phyloP scores from a whole-genome alignment of 2,113 vertebrate genomes.

The Sinocyclocheilus grahami region DNA sequence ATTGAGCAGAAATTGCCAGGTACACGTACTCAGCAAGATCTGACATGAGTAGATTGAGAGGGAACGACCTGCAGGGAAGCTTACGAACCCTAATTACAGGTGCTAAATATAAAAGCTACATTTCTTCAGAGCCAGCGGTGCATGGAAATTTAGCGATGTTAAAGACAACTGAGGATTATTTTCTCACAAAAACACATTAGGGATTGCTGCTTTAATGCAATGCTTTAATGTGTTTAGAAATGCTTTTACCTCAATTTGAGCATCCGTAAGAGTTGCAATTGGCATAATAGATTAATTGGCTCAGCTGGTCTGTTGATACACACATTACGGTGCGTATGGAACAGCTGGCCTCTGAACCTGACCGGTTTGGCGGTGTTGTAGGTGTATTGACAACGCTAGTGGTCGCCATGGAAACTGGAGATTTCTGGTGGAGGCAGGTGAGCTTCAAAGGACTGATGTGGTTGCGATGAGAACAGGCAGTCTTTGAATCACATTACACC shows the following conservation, averaged over 20 bases:
- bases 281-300: slow-evolving; percentile 23
- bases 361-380: slow-evolving; percentile 44
- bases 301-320: slow-evolving; percentile 9
- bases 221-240: neutral
- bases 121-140: neutral
- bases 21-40: slow-evolving; percentile 10
- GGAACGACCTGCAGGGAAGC: neutral
- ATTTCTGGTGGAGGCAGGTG: slow-evolving; percentile 35
- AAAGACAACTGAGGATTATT: neutral
- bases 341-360: slow-evolving; percentile 36
- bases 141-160: too few species aligned
- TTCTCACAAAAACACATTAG: neutral
- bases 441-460: slow-evolving; percentile 49
- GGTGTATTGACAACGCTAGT: slow-evolving; percentile 44
- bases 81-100: neutral
- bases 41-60: slow-evolving; percentile 29
- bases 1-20: slow-evolving; percentile 25
- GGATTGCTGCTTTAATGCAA: slow-evolving; percentile 1
- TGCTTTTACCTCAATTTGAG: neutral
- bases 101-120: slow-evolving; percentile 3
- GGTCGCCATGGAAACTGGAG: slow-evolving; percentile 62
- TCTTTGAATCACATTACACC: slow-evolving; percentile 49
- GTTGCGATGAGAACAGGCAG: slow-evolving; percentile 45
- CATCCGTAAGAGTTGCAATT: slow-evolving; percentile 35
- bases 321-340: slow-evolving; percentile 28